These are phyloP conservation scores for Stegodyphus dumicola DNA, from an alignment of 1,140 invertebrate species.

Conservation along the genomic window DNA sequence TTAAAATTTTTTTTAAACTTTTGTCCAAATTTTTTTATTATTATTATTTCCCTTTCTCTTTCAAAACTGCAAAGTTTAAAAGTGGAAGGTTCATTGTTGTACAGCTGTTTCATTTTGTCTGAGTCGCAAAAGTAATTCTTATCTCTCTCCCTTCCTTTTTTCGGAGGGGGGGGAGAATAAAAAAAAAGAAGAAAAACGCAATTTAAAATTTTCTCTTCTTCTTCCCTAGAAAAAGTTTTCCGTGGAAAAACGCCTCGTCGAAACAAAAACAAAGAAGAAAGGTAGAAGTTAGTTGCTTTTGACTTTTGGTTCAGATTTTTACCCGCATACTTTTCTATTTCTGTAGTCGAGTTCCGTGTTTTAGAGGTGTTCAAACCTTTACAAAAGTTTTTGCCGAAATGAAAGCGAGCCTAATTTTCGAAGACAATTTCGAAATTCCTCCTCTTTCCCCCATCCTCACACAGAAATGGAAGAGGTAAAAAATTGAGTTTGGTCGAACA, in stretches of 20 bases:
- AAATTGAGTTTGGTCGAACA: constrained; percentile 16
- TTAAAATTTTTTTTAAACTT: constrained; percentile 13
- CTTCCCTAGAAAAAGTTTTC: not conserved
- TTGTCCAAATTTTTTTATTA: constrained; percentile 8
- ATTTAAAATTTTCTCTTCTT: constrained; percentile 42
- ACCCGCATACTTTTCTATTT: too few species aligned
- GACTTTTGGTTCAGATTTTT: not conserved
- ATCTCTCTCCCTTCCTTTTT: not conserved
- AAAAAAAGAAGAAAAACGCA: constrained; percentile 38
- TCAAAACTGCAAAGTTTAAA: constrained; percentile 32
- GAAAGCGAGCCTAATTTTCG: constrained; percentile 37
- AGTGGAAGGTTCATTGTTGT: constrained; percentile 56
- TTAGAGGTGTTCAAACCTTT: constrained; percentile 13
- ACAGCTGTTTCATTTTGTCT: constrained; percentile 57
- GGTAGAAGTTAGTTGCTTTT: too few species aligned
- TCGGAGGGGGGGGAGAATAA: too few species aligned
- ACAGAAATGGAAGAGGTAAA: constrained; percentile 1
- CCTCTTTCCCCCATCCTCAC: not conserved
- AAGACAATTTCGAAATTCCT: constrained; percentile 9
- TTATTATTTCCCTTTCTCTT: constrained; percentile 24
- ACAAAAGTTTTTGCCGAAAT: not conserved
- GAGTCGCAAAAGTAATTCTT: constrained; percentile 50
- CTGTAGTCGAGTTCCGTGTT: not conserved
- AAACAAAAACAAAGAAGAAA: too few species aligned
- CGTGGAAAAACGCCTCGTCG: constrained; percentile 3